Conservation (phyloP, 2,888 invertebrate species). For the Leptinotarsa tumamoca region DNA sequence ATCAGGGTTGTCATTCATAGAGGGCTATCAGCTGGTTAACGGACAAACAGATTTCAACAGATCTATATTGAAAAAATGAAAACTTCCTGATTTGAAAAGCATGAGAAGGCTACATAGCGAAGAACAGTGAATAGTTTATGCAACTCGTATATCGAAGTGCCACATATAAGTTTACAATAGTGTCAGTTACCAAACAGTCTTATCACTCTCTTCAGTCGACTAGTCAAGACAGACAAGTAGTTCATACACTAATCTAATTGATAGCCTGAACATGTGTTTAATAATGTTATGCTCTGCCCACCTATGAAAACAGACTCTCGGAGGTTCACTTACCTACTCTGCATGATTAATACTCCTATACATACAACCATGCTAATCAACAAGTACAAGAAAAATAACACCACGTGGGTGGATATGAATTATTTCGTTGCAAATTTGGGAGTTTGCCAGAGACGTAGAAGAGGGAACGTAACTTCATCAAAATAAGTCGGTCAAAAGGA, state of each 20-base stretch:
- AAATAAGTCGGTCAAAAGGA: neutral
- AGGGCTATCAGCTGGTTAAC: too few relatives aligned
- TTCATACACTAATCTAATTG: slow-evolving; percentile 7
- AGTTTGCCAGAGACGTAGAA: slow-evolving; percentile 14
- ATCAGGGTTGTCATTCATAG: too few relatives aligned
- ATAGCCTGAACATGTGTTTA: slow-evolving; percentile 10
- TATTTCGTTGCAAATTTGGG: slow-evolving; percentile 11
- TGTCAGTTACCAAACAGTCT: too few relatives aligned
- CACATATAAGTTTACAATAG: too few relatives aligned
- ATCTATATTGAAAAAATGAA: too few relatives aligned
- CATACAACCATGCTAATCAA: slow-evolving; percentile 4
- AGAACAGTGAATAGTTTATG: too few relatives aligned
- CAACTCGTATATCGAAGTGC: too few relatives aligned
- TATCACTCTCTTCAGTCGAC: too few relatives aligned
- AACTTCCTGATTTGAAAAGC: too few relatives aligned
- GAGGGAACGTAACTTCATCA: neutral
- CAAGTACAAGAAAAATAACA: slow-evolving; percentile 14
- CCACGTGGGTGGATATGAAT: slow-evolving; percentile 2
- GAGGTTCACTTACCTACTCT: slow-evolving; percentile 19
- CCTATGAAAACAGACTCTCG: slow-evolving; percentile 10
- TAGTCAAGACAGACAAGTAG: neutral
- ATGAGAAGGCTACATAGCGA: too few relatives aligned
- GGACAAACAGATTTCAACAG: too few relatives aligned
- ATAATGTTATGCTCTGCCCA: slow-evolving; percentile 13
- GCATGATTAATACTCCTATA: slow-evolving; percentile 18